Base-by-base conservation (phyloP, 2,113 vertebrate species). In the Amblyornis subalaris region DNA sequence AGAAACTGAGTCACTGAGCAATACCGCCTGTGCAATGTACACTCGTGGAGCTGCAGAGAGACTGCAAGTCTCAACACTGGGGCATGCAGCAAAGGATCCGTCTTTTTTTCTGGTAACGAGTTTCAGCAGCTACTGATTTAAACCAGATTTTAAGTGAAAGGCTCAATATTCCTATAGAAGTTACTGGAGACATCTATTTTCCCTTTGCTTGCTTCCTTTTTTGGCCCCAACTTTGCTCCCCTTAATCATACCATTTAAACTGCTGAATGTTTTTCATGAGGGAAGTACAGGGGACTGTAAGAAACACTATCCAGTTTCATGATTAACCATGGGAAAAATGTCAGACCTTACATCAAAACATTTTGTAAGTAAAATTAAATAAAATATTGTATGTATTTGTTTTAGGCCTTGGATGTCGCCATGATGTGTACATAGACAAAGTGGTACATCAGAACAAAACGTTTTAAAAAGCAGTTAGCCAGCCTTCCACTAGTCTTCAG, bases 61-160 rank as follows among this genome's bases (percentile, higher is more conserved):
- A 40, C 75, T 65, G 50, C 16, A 24, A 53, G 35, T 57, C 74
- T 91, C 47, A n/a, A 15, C 18, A 16, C 51, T 4, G 3, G 62
- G 71, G 61, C 55, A 71, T 70, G 73, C 66, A 81, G 73, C 29
- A 55, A 64, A 65, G 38, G 42, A 79, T 74, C 58, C 50, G 40
- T 84, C 51, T 60, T 72, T 88, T 51, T 60, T 55, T 57, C 24
- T 75, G 36, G 48, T 65, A 69, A 89, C 28, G 5, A 86, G 44
- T 95, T 92, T 92, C 86, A 94, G 69, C 86, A 87, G 83, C 91
- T 93, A 64, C 93, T 94, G 90, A 95, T 96, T 93, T 90, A 94
- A 94, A 93, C 14, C 95, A 95, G 83, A 92, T 93, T 96, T 78
- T 86, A 92, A 72, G 48, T 44, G 53, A 84, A 94, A 90, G 44